These are phyloP conservation scores for Heliconius hewitsoni DNA, from an alignment of 1,140 invertebrate genomes.

Conservation along the genomic window DNA sequence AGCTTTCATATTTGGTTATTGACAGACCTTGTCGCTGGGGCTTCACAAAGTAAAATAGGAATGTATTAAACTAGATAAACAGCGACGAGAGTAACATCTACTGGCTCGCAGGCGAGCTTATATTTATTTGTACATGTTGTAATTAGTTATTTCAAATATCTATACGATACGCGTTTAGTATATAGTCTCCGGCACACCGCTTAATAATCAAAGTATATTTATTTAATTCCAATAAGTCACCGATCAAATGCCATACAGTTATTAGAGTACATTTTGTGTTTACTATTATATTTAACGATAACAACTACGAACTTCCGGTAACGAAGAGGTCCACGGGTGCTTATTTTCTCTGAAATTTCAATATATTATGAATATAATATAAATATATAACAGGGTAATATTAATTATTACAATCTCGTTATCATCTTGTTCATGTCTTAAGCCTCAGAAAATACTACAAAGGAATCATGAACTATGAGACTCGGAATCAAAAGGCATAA, in stretches of 20 bases:
- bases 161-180: too few species aligned
- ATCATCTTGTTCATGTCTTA: background rate
- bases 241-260: constrained; percentile 1
- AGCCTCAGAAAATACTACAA: constrained; percentile 20
- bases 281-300: background rate
- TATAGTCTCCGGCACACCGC: too few species aligned
- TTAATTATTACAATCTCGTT: background rate
- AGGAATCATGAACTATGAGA: constrained; percentile 29
- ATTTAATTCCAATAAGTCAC: constrained; percentile 4
- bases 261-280: background rate
- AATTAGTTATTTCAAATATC: too few species aligned
- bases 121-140: too few species aligned
- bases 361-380: constrained; percentile 8
- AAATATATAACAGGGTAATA: background rate
- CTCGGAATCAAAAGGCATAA: background rate
- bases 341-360: constrained; percentile 25
- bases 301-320: constrained; percentile 10
- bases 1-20: background rate
- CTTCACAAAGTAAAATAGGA: too few species aligned
- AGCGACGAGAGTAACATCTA: too few species aligned
- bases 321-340: constrained; percentile 11
- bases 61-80: too few species aligned
- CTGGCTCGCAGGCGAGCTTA: background rate
- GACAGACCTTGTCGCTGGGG: too few species aligned
- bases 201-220: too few species aligned